Evolutionary conservation across 2,888 invertebrate genomes (phyloP).

Genomic region (Nycteola revayana): DNA sequence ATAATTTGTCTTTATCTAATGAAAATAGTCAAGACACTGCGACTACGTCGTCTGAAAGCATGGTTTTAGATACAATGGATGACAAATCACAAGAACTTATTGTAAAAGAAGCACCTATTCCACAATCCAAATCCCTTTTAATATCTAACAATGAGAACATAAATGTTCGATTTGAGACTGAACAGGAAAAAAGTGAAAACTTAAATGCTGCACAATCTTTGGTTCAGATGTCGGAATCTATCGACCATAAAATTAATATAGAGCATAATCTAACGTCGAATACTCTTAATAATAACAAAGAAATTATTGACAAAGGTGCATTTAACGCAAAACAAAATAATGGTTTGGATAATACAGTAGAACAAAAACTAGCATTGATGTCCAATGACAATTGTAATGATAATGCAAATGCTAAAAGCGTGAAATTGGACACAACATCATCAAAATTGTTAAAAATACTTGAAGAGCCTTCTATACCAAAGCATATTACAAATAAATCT

Average conservation of each 20-base stretch:
- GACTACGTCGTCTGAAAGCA: conserved; percentile 23
- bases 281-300: conserved; percentile 41
- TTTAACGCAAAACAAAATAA: conserved; percentile 43
- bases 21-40: conserved; percentile 31
- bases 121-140: conserved; percentile 28
- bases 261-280: conserved; percentile 28
- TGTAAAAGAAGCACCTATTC: conserved; percentile 14
- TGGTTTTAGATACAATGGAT: conserved; percentile 16
- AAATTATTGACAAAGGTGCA: conserved; percentile 26
- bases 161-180: conserved; percentile 62
- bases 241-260: conserved; percentile 62
- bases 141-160: conserved; percentile 42
- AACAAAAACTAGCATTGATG: conserved; percentile 49
- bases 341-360: conserved; percentile 40
- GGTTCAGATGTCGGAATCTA: conserved; percentile 75
- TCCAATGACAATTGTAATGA: conserved; percentile 50
- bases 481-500: conserved; percentile 45
- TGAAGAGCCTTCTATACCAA: conserved; percentile 70
- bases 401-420: conserved; percentile 38
- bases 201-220: conserved; percentile 75
- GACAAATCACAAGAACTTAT: conserved; percentile 21
- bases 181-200: conserved; percentile 74
- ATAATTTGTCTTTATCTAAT: conserved; percentile 21
- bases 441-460: conserved; percentile 82
- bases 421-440: conserved; percentile 64